Evolutionary conservation across 1,140 invertebrate species (phyloP).

Genomic region (Drosophila nebulosa): DNA sequence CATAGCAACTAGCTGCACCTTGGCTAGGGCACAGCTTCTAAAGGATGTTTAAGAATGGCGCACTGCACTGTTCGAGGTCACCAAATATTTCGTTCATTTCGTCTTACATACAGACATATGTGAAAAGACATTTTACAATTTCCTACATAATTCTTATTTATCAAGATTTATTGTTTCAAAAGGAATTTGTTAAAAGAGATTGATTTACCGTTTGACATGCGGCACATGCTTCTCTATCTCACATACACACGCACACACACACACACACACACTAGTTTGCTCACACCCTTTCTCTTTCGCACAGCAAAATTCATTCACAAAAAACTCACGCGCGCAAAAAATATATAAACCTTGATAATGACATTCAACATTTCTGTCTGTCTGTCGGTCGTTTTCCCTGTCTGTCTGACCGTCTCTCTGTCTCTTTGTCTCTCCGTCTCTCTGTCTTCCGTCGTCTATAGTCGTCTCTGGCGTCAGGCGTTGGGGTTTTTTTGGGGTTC

Average conservation of each 20-base stretch:
- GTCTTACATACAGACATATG: neutral
- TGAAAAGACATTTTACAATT: neutral
- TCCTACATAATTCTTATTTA: neutral
- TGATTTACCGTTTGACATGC: conserved; percentile 15
- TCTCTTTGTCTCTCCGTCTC: conserved; percentile 33
- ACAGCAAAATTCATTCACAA: conserved; percentile 51
- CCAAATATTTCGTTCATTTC: neutral
- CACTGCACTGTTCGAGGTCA: neutral
- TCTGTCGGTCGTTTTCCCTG: conserved; percentile 27
- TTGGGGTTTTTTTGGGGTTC: conserved; percentile 25
- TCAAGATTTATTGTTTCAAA: conserved; percentile 24
- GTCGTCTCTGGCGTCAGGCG: conserved; percentile 46
- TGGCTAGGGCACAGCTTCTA: neutral
- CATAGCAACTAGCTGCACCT: neutral
- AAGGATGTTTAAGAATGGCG: neutral
- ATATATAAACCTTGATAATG: conserved; percentile 74
- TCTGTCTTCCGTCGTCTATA: no score
- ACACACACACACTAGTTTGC: no score
- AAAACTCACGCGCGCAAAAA: conserved; percentile 45
- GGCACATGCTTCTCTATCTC: neutral
- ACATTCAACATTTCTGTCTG: conserved; percentile 58
- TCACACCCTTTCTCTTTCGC: conserved; percentile 1
- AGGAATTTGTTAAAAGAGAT: neutral
- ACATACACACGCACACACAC: neutral
- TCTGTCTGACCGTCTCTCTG: conserved; percentile 24